Percentiles rank a stretch among this genome's conserved stretches.
Conservation (phyloP, 2,888 invertebrate genomes). For the Alsophila aescularia region DNA sequence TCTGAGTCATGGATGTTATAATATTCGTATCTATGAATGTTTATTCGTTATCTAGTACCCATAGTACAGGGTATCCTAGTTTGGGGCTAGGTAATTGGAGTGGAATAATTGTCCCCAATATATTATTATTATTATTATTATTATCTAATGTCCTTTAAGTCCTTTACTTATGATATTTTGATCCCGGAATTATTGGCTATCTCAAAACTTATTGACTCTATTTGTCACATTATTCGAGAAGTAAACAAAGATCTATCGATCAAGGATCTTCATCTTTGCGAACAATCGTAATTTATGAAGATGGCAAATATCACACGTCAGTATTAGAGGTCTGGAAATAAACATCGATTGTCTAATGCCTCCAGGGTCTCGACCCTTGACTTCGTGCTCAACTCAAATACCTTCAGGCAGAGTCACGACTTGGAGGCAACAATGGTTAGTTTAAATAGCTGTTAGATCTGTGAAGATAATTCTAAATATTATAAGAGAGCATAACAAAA, state of each 20-base stretch:
- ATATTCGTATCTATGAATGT: no score
- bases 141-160: no score
- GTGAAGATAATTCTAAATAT: constrained; percentile 6
- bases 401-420: constrained; percentile 33
- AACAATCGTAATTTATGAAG: constrained; percentile 19
- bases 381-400: constrained; percentile 6
- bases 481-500: neutral
- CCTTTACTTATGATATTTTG: no score
- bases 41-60: no score
- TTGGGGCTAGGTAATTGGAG: no score
- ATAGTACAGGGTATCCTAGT: no score
- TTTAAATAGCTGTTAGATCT: constrained; percentile 2
- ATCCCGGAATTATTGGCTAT: no score
- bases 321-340: constrained; percentile 26
- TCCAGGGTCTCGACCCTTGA: constrained; percentile 26
- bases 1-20: no score
- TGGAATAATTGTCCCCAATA: no score
- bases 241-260: neutral
- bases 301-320: constrained; percentile 31
- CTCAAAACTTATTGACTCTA: no score
- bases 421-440: neutral
- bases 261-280: constrained; percentile 1
- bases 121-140: no score
- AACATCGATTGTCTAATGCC: constrained; percentile 19
- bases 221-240: neutral